phyloP scores from a whole-genome alignment of 2,888 invertebrate species.

The Halocaridina rubra region DNA sequence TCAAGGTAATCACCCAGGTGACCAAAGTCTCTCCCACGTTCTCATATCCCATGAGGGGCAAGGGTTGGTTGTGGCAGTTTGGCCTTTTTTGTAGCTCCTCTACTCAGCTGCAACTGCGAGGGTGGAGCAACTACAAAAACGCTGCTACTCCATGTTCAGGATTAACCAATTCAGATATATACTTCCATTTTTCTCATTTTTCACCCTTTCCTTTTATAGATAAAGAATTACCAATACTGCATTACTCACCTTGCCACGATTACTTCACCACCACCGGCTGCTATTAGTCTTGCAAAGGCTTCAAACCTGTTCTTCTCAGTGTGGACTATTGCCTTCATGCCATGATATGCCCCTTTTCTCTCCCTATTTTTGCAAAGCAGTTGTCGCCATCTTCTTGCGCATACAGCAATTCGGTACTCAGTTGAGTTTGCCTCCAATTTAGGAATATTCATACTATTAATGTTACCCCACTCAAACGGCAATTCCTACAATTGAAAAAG shows the following conservation, averaged over 20 bases:
- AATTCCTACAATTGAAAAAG: constrained; percentile 75
- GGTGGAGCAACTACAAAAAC: neutral
- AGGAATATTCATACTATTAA: constrained; percentile 66
- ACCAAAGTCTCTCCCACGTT: neutral
- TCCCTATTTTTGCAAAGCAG: constrained; percentile 75
- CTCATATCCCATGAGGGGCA: too few species aligned
- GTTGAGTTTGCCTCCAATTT: constrained; percentile 43
- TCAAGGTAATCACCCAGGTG: neutral
- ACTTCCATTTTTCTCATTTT: neutral
- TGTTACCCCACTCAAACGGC: constrained; percentile 87
- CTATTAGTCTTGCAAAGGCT: constrained; percentile 78
- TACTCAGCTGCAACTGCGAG: neutral
- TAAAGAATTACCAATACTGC: too few species aligned
- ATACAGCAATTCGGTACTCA: neutral
- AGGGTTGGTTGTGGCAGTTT: too few species aligned
- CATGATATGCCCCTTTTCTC: constrained; percentile 52
- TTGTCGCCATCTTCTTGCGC: constrained; percentile 66
- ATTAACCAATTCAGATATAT: too few species aligned
- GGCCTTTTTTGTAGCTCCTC: too few species aligned
- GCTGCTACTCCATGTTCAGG: too few species aligned
- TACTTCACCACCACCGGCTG: constrained; percentile 82
- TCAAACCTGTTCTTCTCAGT: constrained; percentile 74
- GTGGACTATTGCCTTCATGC: constrained; percentile 71
- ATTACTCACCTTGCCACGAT: constrained; percentile 74
- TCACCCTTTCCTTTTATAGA: neutral